Conservation (phyloP, 1,140 invertebrate species). For the Saccostrea cuccullata region DNA sequence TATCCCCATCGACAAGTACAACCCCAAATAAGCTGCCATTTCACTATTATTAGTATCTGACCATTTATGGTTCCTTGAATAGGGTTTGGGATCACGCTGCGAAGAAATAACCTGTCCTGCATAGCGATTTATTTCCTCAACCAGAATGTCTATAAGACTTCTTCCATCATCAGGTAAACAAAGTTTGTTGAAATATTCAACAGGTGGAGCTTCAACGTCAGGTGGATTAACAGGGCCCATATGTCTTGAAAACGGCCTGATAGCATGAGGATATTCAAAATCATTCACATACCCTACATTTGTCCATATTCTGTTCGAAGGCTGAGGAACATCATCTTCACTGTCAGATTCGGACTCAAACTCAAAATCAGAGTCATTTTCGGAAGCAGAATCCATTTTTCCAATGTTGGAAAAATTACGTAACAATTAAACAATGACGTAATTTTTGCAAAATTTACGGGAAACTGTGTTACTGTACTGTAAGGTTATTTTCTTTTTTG, state of each 20-base stretch:
- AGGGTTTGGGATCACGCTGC: not conserved
- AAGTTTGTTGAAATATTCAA: not conserved
- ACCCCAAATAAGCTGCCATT: not conserved
- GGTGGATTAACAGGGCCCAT: not conserved
- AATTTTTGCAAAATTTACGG: too few relatives aligned
- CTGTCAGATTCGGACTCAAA: too few relatives aligned
- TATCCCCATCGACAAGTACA: not conserved
- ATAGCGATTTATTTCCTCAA: not conserved
- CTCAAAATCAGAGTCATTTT: too few relatives aligned
- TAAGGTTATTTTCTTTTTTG: too few relatives aligned
- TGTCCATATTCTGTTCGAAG: not conserved
- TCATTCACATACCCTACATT: not conserved
- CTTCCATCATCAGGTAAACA: not conserved
- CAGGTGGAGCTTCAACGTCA: not conserved
- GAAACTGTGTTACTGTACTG: too few relatives aligned
- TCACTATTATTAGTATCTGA: not conserved
- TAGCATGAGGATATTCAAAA: not conserved
- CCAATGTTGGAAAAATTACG: too few relatives aligned
- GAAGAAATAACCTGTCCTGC: not conserved
- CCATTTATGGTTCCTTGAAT: not conserved
- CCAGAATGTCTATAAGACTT: not conserved
- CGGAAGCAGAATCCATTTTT: too few relatives aligned
- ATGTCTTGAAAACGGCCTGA: not conserved
- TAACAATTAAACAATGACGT: too few relatives aligned
- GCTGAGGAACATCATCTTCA: too few relatives aligned